Percentiles rank a stretch among this genome's conserved stretches.
Conservation (phyloP, 2,888 invertebrate genomes). For the Electrophaes corylata region DNA sequence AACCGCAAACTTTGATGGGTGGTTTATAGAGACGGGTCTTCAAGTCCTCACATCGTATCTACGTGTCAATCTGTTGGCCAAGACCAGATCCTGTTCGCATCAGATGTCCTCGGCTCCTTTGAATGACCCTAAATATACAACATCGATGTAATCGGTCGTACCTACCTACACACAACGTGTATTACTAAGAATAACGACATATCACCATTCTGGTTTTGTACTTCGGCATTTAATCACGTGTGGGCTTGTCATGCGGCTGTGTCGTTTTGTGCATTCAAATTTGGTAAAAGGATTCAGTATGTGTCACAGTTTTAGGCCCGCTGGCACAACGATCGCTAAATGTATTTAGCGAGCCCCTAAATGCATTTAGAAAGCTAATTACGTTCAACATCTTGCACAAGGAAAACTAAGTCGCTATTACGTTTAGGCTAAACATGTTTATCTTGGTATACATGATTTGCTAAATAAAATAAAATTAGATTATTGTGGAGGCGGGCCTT, state of each 20-base stretch:
- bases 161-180: slow-evolving; percentile 3
- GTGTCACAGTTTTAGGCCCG: slow-evolving; percentile 23
- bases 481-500: no score
- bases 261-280: slow-evolving; percentile 32
- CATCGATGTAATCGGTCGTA: slow-evolving; percentile 34
- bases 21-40: slow-evolving; percentile 45
- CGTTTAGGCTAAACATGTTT: no score
- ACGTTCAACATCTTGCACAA: no score
- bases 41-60: slow-evolving; percentile 43
- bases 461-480: no score
- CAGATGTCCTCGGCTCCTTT: slow-evolving; percentile 44
- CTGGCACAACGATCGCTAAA: no score
- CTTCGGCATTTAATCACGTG: slow-evolving; percentile 35
- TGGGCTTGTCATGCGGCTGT: slow-evolving; percentile 24
- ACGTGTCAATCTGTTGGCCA: slow-evolving; percentile 49
- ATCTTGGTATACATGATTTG: no score
- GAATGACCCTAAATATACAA: slow-evolving; percentile 40
- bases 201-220: slow-evolving; percentile 33
- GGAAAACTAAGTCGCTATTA: no score
- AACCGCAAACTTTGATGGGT: slow-evolving; percentile 53
- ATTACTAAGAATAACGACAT: slow-evolving; percentile 26
- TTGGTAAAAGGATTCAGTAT: slow-evolving; percentile 15
- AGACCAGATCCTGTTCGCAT: slow-evolving; percentile 46
- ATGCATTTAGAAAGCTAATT: no score
- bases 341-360: no score